Conservation (phyloP, 2,113 vertebrate species). For the Ceyx cyanopectus region DNA sequence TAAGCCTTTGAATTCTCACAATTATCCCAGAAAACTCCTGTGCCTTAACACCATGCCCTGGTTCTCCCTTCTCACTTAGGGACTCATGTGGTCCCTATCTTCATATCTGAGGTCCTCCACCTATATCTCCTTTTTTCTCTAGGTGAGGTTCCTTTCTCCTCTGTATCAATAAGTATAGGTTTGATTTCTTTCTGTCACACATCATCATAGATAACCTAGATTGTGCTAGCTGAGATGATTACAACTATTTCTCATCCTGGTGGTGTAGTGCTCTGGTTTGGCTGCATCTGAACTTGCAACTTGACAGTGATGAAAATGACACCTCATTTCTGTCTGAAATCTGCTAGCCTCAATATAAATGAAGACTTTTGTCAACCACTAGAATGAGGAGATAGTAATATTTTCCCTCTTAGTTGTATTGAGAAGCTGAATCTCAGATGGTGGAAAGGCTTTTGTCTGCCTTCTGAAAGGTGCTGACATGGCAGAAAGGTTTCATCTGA, state of each 20-base stretch:
- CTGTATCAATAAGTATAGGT: background rate
- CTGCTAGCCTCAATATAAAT: background rate
- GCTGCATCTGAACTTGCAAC: background rate
- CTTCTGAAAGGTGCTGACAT: background rate
- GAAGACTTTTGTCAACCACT: background rate
- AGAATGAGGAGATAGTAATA: background rate
- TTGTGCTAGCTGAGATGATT: background rate
- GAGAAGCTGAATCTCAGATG: background rate
- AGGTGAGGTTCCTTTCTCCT: background rate
- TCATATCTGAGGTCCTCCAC: background rate
- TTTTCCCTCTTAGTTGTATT: background rate
- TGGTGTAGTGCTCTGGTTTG: background rate
- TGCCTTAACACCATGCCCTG: background rate
- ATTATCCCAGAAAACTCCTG: background rate
- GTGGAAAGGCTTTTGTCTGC: background rate
- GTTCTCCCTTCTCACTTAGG: background rate
- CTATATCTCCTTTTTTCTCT: background rate
- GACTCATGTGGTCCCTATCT: background rate
- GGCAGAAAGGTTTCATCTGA: background rate
- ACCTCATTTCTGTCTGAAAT: background rate
- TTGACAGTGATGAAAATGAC: background rate
- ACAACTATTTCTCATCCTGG: background rate
- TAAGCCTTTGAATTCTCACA: background rate
- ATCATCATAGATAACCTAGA: background rate
- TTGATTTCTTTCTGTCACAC: background rate